Conservation (phyloP, 2,888 invertebrate species). For the Timandra comae region DNA sequence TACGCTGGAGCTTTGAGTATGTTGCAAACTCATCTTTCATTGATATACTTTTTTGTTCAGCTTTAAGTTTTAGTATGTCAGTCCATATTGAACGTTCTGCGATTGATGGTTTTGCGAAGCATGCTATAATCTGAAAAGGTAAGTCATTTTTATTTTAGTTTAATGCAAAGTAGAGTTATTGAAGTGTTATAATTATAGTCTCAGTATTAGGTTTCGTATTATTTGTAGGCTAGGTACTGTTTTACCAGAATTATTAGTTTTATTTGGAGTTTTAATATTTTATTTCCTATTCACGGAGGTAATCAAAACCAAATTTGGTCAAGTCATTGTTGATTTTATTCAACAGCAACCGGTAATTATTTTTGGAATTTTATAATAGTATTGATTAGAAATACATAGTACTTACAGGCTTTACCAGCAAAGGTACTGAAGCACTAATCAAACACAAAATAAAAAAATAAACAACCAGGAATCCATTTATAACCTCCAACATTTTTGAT, state of each 20-base stretch:
- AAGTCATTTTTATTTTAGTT: slow-evolving; percentile 16
- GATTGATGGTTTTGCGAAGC: slow-evolving; percentile 59
- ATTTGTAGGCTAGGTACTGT: too few species aligned
- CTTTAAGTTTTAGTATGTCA: slow-evolving; percentile 57
- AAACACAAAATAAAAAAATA: slow-evolving; percentile 66
- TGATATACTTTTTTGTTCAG: slow-evolving; percentile 64
- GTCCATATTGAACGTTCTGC: slow-evolving; percentile 57
- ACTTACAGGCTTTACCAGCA: slow-evolving; percentile 72
- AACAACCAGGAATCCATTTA: slow-evolving; percentile 61
- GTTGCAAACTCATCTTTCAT: slow-evolving; percentile 79
- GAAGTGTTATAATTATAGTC: too few species aligned
- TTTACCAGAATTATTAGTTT: too few species aligned
- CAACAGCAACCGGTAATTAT: too few species aligned
- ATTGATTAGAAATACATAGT: slow-evolving; percentile 1
- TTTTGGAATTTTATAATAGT: background rate
- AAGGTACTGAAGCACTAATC: slow-evolving; percentile 59
- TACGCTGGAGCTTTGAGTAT: slow-evolving; percentile 76
- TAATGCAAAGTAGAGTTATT: too few species aligned
- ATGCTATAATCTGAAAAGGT: slow-evolving; percentile 70
- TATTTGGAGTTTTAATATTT: too few species aligned
- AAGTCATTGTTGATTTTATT: too few species aligned
- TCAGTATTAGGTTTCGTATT: too few species aligned
- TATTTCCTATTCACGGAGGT: too few species aligned
- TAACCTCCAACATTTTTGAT: slow-evolving; percentile 63
- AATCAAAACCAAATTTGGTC: background rate